Evolutionary conservation across 2,797 vertebrate genomes (phyloP).

Genomic region (Galagoides demidoff): DNA sequence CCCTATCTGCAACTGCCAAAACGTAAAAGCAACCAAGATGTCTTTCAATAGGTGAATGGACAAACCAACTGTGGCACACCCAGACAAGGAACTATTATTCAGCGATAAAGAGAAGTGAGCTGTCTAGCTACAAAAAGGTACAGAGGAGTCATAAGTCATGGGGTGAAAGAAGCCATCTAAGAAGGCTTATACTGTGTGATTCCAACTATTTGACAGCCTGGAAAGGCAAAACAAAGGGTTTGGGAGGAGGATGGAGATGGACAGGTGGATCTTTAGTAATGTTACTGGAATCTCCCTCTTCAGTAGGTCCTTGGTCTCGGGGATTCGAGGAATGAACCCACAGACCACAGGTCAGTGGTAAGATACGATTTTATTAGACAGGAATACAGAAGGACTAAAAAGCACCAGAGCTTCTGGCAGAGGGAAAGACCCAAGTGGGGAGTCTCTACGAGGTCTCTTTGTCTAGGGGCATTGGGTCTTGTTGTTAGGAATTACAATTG

Average conservation of each 20-base stretch:
- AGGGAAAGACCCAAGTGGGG: too few species aligned
- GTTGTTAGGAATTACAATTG: too few species aligned
- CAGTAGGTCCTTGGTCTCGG: too few species aligned
- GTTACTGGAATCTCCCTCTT: too few species aligned
- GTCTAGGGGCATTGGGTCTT: too few species aligned
- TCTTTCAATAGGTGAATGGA: background rate
- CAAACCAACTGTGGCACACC: background rate
- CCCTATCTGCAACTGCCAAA: background rate
- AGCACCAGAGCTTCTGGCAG: too few species aligned
- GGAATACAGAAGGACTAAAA: too few species aligned
- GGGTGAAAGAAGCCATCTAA: background rate
- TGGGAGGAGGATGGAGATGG: accelerated
- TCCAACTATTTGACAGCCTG: background rate
- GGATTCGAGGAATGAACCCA: too few species aligned
- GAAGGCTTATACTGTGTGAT: background rate
- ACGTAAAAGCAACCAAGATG: background rate
- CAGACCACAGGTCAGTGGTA: too few species aligned
- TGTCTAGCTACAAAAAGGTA: too few species aligned
- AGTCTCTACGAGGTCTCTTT: too few species aligned
- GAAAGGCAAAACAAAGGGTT: background rate
- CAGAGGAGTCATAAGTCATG: background rate
- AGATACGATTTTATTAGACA: too few species aligned
- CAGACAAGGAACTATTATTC: background rate
- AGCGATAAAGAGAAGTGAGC: background rate
- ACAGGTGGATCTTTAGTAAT: background rate